Percentiles rank a stretch among this genome's conserved stretches.
Conservation (phyloP, 1,140 invertebrate species). For the Drosophila pseudoobscura region DNA sequence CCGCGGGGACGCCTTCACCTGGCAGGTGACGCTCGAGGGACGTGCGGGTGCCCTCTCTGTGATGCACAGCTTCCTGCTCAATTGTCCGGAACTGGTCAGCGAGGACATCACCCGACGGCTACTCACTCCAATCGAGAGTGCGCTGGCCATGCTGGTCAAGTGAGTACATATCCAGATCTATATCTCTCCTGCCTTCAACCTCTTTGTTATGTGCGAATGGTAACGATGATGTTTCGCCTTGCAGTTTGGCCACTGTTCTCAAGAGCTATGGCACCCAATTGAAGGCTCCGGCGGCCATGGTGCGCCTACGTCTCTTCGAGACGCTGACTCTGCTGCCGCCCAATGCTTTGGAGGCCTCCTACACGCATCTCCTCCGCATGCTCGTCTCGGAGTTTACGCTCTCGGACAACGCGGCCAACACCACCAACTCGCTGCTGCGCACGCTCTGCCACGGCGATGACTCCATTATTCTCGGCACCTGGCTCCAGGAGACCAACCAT, state of each 20-base stretch:
- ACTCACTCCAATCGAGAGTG: constrained; percentile 96
- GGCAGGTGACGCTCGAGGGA: constrained; percentile 99
- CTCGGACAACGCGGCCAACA: constrained; percentile 97
- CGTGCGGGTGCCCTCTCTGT: constrained; percentile 97
- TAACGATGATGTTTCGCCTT: background rate
- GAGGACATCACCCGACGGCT: constrained; percentile 95
- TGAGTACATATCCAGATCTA: constrained; percentile 84
- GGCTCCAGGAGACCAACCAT: constrained; percentile 98
- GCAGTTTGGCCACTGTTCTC: constrained; percentile 91
- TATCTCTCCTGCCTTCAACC: no score
- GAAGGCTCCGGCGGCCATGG: constrained; percentile 96
- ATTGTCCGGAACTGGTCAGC: constrained; percentile 95
- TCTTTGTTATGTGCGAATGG: background rate
- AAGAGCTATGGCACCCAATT: constrained; percentile 97
- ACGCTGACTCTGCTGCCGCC: constrained; percentile 93
- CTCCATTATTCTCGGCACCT: constrained; percentile 93
- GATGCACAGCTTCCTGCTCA: constrained; percentile 95
- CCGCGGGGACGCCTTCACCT: constrained; percentile 98
- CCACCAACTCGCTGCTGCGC: constrained; percentile 94
- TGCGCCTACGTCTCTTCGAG: constrained; percentile 95
- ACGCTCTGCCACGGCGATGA: constrained; percentile 95
- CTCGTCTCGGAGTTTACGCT: constrained; percentile 99
- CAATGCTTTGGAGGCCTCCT: constrained; percentile 92
- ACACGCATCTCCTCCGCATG: constrained; percentile 94
- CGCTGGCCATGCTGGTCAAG: constrained; percentile 96